These are phyloP conservation scores for Eptatretus atami DNA, from an alignment of 2,797 vertebrate species.

Conservation along the genomic window DNA sequence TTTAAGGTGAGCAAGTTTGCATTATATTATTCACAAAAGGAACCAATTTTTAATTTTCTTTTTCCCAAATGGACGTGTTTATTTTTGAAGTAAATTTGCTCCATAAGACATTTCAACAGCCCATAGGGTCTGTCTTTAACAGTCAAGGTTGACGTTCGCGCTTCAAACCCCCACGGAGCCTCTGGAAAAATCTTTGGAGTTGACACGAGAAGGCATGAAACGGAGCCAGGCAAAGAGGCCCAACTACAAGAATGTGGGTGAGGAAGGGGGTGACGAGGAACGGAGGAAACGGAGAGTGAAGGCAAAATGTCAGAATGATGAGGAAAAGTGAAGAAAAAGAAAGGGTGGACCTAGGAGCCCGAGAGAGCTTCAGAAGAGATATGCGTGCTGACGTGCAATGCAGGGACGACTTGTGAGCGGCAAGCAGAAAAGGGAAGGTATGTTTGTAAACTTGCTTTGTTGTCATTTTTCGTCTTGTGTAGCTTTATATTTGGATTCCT, in stretches of 20 bases:
- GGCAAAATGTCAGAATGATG: slow-evolving; percentile 32
- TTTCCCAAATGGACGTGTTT: too few species aligned
- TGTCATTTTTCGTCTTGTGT: too few species aligned
- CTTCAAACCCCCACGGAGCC: slow-evolving; percentile 67
- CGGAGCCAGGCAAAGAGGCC: slow-evolving; percentile 65
- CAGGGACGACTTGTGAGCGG: too few species aligned
- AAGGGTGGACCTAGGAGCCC: slow-evolving; percentile 16
- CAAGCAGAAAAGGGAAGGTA: too few species aligned
- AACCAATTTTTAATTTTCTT: too few species aligned
- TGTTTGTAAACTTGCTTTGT: too few species aligned
- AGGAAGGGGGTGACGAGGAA: slow-evolving; percentile 50
- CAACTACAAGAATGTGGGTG: slow-evolving; percentile 91
- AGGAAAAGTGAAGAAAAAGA: slow-evolving; percentile 30
- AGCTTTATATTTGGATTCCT: too few species aligned
- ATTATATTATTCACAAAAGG: too few species aligned
- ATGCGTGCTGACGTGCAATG: slow-evolving; percentile 22
- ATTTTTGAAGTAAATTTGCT: too few species aligned
- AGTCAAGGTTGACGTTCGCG: slow-evolving; percentile 43
- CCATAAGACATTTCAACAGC: too few species aligned
- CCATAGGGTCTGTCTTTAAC: slow-evolving; percentile 7
- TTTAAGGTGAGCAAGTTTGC: too few species aligned
- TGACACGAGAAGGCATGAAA: slow-evolving; percentile 57
- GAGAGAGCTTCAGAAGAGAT: slow-evolving; percentile 37
- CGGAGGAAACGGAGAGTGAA: slow-evolving; percentile 23
- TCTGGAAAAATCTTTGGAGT: slow-evolving; percentile 66